phyloP scores from a whole-genome alignment of 2,888 invertebrate species.

The Drosophila colorata region DNA sequence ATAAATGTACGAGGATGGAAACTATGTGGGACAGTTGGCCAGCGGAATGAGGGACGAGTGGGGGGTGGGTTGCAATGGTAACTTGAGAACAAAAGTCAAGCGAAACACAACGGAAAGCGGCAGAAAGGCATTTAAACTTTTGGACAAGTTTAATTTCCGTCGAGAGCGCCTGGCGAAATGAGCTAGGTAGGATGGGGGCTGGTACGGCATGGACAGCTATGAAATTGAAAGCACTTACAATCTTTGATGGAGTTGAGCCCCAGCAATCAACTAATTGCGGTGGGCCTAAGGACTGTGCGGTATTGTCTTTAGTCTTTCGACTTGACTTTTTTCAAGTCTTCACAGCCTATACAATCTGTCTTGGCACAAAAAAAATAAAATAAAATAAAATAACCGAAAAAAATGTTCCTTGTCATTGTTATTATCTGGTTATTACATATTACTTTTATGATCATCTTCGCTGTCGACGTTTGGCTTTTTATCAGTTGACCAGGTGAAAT shows the following conservation, averaged over 20 bases:
- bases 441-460: slow-evolving; percentile 59
- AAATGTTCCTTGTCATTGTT: slow-evolving; percentile 45
- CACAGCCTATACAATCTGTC: slow-evolving; percentile 33
- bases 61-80: slow-evolving; percentile 5
- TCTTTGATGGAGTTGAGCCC: slow-evolving; percentile 65
- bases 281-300: slow-evolving; percentile 13
- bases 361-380: slow-evolving; percentile 6
- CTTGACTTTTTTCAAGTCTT: slow-evolving; percentile 18
- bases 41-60: not conserved
- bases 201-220: slow-evolving; percentile 41
- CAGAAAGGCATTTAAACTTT: slow-evolving; percentile 79
- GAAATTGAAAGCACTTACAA: slow-evolving; percentile 77
- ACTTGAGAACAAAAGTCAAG: slow-evolving; percentile 70
- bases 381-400: not conserved
- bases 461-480: slow-evolving; percentile 57
- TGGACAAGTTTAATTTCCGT: slow-evolving; percentile 79
- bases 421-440: slow-evolving; percentile 69
- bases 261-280: slow-evolving; percentile 77
- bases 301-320: slow-evolving; percentile 40
- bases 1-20: slow-evolving; percentile 43
- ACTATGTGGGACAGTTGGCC: slow-evolving; percentile 37
- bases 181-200: slow-evolving; percentile 4
- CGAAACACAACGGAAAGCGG: slow-evolving; percentile 60
- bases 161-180: slow-evolving; percentile 43
- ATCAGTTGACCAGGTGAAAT: slow-evolving; percentile 77